Evolutionary conservation across 2,888 invertebrate species (phyloP).

Genomic region (Chloroclystis v-ata): DNA sequence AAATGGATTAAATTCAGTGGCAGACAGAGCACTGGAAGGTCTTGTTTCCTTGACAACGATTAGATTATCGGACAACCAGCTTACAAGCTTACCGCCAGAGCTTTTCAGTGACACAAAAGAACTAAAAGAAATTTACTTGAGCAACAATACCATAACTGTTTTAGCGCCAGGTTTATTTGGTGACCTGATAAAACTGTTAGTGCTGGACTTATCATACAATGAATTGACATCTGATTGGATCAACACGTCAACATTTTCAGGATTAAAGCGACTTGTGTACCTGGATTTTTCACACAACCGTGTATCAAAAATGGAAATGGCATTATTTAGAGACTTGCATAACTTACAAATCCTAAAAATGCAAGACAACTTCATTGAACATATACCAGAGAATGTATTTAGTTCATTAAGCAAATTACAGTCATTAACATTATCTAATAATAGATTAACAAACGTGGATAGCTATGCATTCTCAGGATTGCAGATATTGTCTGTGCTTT

Average conservation of each 20-base stretch:
- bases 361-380: slow-evolving; percentile 87
- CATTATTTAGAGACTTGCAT: slow-evolving; percentile 86
- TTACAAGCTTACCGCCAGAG: slow-evolving; percentile 88
- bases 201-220: slow-evolving; percentile 87
- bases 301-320: slow-evolving; percentile 85
- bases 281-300: slow-evolving; percentile 87
- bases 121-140: slow-evolving; percentile 87
- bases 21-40: slow-evolving; percentile 87
- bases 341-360: slow-evolving; percentile 88
- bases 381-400: slow-evolving; percentile 87
- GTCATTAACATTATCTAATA: slow-evolving; percentile 88
- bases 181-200: slow-evolving; percentile 84
- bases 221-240: slow-evolving; percentile 90
- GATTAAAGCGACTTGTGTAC: slow-evolving; percentile 85
- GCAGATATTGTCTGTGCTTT: slow-evolving; percentile 85
- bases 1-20: slow-evolving; percentile 86
- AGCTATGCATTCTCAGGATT: slow-evolving; percentile 87
- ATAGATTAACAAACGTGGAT: slow-evolving; percentile 85
- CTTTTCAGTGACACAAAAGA: slow-evolving; percentile 87
- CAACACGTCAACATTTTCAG: slow-evolving; percentile 87
- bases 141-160: slow-evolving; percentile 89
- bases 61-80: slow-evolving; percentile 87
- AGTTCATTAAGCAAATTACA: slow-evolving; percentile 86
- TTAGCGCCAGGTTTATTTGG: slow-evolving; percentile 88
- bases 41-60: slow-evolving; percentile 84